These are phyloP conservation scores for Homalodisca vitripennis DNA, from an alignment of 1,140 invertebrate genomes.

Conservation along the genomic window DNA sequence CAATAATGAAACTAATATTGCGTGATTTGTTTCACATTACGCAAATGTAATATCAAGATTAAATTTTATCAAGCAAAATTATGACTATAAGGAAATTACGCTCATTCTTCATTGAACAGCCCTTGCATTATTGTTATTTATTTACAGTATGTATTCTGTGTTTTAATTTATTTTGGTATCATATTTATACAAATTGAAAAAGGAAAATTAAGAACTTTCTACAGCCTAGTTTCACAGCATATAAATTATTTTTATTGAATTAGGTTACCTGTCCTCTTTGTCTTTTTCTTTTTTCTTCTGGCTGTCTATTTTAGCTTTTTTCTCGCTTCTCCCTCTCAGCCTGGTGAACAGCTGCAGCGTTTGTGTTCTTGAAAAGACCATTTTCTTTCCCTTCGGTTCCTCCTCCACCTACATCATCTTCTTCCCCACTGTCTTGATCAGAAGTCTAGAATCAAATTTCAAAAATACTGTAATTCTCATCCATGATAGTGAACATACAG, in stretches of 20 bases:
- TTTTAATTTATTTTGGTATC: too few species aligned
- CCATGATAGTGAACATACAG: background rate
- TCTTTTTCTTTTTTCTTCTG: constrained; percentile 85
- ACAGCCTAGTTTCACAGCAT: too few species aligned
- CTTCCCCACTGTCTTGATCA: constrained; percentile 45
- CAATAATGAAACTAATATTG: too few species aligned
- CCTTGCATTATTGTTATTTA: too few species aligned
- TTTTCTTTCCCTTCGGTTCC: constrained; percentile 54
- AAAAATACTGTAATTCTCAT: background rate
- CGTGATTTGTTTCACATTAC: too few species aligned
- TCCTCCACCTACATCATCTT: constrained; percentile 41
- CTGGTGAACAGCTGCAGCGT: constrained; percentile 68
- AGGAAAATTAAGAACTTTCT: too few species aligned
- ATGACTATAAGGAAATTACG: too few species aligned
- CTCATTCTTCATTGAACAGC: too few species aligned
- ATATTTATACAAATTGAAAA: too few species aligned
- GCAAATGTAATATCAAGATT: too few species aligned
- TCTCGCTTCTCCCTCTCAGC: constrained; percentile 75
- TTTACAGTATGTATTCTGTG: too few species aligned
- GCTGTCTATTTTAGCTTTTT: constrained; percentile 70
- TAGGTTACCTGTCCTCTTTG: constrained; percentile 74
- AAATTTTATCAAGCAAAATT: too few species aligned
- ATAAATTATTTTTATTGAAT: constrained; percentile 35
- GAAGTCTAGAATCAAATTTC: constrained; percentile 37
- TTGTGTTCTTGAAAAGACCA: constrained; percentile 72